These are phyloP conservation scores for Mycteria americana DNA, from an alignment of 2,797 vertebrate species.

Conservation along the genomic window DNA sequence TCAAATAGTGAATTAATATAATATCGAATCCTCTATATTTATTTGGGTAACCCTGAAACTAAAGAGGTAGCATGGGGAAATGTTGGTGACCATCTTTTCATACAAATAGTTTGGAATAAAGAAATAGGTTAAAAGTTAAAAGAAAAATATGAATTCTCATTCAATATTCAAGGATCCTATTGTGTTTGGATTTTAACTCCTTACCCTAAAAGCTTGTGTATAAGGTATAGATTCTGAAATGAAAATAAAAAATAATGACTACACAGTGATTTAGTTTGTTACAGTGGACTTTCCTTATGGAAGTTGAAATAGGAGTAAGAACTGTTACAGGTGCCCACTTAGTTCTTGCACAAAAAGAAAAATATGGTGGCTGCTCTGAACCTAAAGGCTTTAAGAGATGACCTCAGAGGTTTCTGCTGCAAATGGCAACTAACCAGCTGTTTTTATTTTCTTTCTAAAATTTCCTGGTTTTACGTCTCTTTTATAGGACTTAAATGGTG, in stretches of 20 bases:
- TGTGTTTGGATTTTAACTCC: background rate
- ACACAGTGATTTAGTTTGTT: background rate
- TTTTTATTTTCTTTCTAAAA: background rate
- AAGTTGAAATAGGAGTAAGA: background rate
- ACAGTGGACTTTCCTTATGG: background rate
- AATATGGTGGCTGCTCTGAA: background rate
- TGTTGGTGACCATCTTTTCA: background rate
- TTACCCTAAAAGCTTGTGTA: background rate
- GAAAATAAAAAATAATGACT: background rate
- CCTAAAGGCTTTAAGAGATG: background rate
- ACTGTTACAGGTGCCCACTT: background rate
- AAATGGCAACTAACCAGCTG: background rate
- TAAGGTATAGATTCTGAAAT: background rate
- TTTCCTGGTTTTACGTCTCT: background rate
- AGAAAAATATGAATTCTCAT: background rate
- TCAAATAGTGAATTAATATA: background rate
- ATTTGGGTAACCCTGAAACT: background rate
- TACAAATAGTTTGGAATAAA: background rate
- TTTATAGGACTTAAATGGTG: background rate
- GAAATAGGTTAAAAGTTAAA: background rate
- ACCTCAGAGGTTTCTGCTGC: background rate
- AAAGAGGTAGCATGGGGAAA: background rate
- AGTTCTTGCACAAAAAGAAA: background rate
- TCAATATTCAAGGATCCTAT: background rate
- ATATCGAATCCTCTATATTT: background rate